A percentile compares a stretch with the other conserved stretches of the same genome.
phyloP scores from a whole-genome alignment of 2,797 vertebrate genomes.

The Adrianichthys oophorus region DNA sequence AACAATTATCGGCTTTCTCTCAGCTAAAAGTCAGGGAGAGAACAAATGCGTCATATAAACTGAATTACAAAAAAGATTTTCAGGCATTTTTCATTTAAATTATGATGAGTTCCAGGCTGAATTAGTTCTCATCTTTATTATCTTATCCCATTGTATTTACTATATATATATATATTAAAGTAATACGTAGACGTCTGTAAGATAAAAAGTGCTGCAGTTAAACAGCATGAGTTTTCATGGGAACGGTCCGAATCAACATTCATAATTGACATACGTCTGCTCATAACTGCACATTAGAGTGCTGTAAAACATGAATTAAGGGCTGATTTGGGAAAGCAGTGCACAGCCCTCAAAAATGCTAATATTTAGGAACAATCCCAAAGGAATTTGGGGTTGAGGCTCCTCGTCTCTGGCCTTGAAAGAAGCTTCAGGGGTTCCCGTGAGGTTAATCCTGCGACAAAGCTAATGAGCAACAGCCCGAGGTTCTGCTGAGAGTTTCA shows the following conservation, averaged over 20 bases:
- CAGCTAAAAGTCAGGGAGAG: not conserved
- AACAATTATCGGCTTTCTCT: not conserved
- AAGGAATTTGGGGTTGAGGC: constrained; percentile 7
- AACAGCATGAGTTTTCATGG: not conserved
- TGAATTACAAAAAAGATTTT: no score
- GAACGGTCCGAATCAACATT: not conserved
- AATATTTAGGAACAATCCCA: constrained; percentile 19
- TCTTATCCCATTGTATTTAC: no score
- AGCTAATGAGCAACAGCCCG: constrained; percentile 66
- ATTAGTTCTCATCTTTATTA: no score
- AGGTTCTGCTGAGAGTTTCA: constrained; percentile 51
- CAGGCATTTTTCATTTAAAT: no score
- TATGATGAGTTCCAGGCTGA: no score
- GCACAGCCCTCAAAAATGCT: constrained; percentile 5
- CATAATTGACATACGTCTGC: not conserved
- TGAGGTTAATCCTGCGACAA: constrained; percentile 55
- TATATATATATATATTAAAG: no score
- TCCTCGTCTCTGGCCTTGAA: constrained; percentile 40
- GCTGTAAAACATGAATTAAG: not conserved
- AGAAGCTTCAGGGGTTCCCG: constrained; percentile 41
- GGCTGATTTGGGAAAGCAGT: not conserved
- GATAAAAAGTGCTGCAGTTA: no score
- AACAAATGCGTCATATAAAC: not conserved
- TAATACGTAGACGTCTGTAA: no score
- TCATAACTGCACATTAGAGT: not conserved